A percentile compares a stretch with the other conserved stretches of the same genome.
Conservation (phyloP, 2,113 vertebrate species). For the Phrynosoma platyrhinos region DNA sequence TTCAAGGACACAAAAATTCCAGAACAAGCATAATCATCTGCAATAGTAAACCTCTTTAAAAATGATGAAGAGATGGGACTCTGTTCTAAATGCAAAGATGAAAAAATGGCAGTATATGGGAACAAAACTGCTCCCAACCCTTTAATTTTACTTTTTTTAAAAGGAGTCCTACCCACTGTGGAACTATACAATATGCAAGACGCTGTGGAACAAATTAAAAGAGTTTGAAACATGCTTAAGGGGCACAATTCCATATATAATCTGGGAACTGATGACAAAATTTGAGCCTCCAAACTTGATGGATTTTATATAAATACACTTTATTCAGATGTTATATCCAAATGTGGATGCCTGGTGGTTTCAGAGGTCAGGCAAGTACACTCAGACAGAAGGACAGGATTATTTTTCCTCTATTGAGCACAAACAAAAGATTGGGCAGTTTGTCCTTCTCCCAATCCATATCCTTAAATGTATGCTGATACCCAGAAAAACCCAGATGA, state of each 20-base stretch:
- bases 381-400: no score
- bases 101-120: not conserved
- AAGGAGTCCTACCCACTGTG: not conserved
- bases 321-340: not conserved
- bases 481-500: not conserved
- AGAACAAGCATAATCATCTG: not conserved
- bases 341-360: not conserved
- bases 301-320: not conserved
- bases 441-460: no score
- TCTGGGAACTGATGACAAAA: not conserved
- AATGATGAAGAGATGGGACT: not conserved
- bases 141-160: not conserved
- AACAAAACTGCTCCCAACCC: slow-evolving; percentile 27
- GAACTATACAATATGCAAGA: slow-evolving; percentile 3
- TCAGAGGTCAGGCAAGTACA: no score
- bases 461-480: not conserved
- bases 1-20: not conserved
- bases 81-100: slow-evolving; percentile 5
- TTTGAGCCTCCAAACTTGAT: not conserved
- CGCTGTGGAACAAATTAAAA: not conserved
- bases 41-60: slow-evolving; percentile 7
- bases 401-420: no score
- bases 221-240: not conserved
- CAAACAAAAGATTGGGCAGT: no score
- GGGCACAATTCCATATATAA: not conserved